Evolutionary conservation across 2,888 invertebrate species (phyloP).

Genomic region (Cerceris ruficornis): DNA sequence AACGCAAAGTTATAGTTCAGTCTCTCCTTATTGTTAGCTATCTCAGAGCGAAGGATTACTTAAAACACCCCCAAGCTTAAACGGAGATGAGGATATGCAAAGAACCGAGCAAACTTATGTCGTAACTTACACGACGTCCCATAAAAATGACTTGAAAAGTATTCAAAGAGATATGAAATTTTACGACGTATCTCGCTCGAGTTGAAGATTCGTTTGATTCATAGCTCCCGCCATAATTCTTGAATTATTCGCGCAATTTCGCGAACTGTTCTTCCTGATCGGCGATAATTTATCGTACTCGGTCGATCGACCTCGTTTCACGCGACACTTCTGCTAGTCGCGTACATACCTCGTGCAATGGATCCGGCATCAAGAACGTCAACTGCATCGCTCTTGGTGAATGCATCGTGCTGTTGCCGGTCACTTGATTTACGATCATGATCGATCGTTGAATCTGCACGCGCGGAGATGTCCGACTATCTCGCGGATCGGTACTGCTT

Average conservation of each 20-base stretch:
- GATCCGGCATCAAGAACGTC: conserved; percentile 33
- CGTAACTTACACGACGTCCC: no score
- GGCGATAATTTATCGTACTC: conserved; percentile 52
- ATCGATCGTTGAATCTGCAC: conserved; percentile 40
- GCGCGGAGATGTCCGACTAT: conserved; percentile 33
- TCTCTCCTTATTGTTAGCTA: no score
- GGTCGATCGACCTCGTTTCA: conserved; percentile 53
- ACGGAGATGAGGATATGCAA: no score
- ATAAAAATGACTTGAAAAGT: not conserved
- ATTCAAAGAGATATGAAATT: conserved; percentile 1
- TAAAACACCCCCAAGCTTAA: no score
- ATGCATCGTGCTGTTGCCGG: conserved; percentile 29
- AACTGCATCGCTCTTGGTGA: conserved; percentile 9
- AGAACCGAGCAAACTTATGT: no score
- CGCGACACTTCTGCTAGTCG: conserved; percentile 47
- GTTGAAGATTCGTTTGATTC: conserved; percentile 29
- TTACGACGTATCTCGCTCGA: not conserved
- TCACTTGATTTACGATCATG: conserved; percentile 66
- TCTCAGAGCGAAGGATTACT: no score
- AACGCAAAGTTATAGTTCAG: no score
- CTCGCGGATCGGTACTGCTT: not conserved
- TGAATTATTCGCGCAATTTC: conserved; percentile 46
- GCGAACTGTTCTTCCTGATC: conserved; percentile 30
- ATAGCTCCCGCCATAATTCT: conserved; percentile 16
- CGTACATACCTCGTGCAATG: conserved; percentile 17